Conservation (phyloP, 2,113 vertebrate species). For the Penelope pileata region DNA sequence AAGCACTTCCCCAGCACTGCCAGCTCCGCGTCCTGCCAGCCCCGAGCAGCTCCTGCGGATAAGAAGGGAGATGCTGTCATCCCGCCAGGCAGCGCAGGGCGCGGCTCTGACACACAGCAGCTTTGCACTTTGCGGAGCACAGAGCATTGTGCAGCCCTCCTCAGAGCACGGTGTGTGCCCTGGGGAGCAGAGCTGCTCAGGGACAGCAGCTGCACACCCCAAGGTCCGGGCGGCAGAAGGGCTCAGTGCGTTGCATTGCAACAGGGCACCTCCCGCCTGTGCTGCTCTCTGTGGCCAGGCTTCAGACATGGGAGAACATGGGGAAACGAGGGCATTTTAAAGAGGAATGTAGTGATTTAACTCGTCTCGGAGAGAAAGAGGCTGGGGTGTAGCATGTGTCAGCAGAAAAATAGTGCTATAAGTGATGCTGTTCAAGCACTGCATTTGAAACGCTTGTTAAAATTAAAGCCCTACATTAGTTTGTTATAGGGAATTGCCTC, state of each 20-base stretch:
- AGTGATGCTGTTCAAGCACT: neutral
- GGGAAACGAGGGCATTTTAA: neutral
- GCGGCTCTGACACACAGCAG: too few species aligned
- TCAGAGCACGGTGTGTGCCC: fast-evolving
- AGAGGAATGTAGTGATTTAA: neutral
- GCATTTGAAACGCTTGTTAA: neutral
- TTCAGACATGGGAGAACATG: neutral
- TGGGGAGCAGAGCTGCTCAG: neutral
- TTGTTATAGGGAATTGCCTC: neutral
- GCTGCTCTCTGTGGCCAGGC: neutral
- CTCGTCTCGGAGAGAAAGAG: neutral
- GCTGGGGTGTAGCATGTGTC: neutral
- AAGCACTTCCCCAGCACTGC: neutral
- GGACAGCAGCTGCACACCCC: neutral
- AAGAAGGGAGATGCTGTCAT: neutral
- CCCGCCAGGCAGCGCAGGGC: neutral
- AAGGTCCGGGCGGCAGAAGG: neutral
- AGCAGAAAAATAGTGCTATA: neutral
- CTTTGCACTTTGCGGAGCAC: neutral
- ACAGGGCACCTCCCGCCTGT: neutral
- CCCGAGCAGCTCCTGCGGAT: neutral
- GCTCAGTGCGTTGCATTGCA: fast-evolving
- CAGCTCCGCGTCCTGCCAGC: neutral
- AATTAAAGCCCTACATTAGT: neutral
- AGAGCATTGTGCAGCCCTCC: neutral